phyloP scores from a whole-genome alignment of 2,797 vertebrate genomes.

The Erithacus rubecula region DNA sequence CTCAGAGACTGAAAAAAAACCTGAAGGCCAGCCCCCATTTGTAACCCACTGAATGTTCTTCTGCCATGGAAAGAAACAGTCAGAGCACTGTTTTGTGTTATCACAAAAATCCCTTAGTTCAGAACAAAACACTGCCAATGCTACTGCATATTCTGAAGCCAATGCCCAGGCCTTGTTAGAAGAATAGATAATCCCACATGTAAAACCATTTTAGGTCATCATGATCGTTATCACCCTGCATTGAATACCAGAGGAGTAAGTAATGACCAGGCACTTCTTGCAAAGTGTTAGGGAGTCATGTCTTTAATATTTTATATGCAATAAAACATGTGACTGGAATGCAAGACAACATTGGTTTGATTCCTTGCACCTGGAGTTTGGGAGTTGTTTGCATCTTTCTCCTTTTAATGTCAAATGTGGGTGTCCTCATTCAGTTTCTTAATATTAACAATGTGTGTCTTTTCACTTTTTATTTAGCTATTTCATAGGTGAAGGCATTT shows the following conservation, averaged over 20 bases:
- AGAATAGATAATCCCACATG: not conserved
- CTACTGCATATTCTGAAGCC: not conserved
- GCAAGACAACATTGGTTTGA: not conserved
- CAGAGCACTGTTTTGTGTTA: not conserved
- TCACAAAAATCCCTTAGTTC: not conserved
- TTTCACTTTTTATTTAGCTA: not conserved
- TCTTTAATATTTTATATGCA: not conserved
- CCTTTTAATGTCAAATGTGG: not conserved
- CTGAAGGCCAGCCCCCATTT: not conserved
- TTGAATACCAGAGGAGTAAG: not conserved
- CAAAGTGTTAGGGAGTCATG: not conserved
- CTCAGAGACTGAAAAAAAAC: not conserved
- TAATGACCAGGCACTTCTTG: not conserved
- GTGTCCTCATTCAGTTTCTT: not conserved
- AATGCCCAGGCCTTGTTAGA: not conserved
- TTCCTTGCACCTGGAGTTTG: constrained; percentile 22
- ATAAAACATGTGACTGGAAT: constrained; percentile 15
- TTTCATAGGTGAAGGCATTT: not conserved
- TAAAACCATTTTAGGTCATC: not conserved
- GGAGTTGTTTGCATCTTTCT: not conserved
- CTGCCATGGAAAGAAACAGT: not conserved
- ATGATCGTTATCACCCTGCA: not conserved
- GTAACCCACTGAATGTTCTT: not conserved
- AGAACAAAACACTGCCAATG: not conserved
- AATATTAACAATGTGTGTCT: not conserved